Conservation (phyloP, 2,888 invertebrate species). For the Melangyna quadrimaculata region DNA sequence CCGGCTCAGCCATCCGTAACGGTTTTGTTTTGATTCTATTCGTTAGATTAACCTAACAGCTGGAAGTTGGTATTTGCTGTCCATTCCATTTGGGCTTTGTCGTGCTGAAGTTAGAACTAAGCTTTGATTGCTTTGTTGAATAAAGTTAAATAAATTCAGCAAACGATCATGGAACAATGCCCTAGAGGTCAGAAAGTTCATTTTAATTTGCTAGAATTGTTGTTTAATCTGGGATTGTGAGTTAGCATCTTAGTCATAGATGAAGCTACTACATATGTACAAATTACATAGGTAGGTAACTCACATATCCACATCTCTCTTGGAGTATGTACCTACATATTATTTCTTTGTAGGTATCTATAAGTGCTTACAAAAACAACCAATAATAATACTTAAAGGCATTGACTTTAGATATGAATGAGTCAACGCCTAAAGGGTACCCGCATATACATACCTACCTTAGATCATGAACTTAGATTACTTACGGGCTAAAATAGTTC, state of each 20-base stretch:
- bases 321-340: too few relatives aligned
- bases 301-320: too few relatives aligned
- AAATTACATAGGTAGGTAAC: background rate
- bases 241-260: background rate
- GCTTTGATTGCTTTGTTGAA: background rate
- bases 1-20: background rate
- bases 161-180: background rate
- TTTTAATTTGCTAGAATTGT: background rate
- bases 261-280: background rate
- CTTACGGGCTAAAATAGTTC: too few relatives aligned
- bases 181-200: constrained; percentile 8
- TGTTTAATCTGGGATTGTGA: background rate
- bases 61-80: background rate
- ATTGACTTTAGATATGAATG: too few relatives aligned
- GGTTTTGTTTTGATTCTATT: constrained; percentile 9
- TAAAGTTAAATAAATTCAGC: background rate
- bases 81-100: background rate
- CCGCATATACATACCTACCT: too few relatives aligned
- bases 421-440: too few relatives aligned
- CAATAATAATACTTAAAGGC: too few relatives aligned
- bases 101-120: background rate
- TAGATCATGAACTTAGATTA: too few relatives aligned
- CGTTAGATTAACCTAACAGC: background rate
- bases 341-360: too few relatives aligned
- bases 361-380: too few relatives aligned